Conservation (phyloP, 1,140 invertebrate species). For the Drosophila biarmipes region DNA sequence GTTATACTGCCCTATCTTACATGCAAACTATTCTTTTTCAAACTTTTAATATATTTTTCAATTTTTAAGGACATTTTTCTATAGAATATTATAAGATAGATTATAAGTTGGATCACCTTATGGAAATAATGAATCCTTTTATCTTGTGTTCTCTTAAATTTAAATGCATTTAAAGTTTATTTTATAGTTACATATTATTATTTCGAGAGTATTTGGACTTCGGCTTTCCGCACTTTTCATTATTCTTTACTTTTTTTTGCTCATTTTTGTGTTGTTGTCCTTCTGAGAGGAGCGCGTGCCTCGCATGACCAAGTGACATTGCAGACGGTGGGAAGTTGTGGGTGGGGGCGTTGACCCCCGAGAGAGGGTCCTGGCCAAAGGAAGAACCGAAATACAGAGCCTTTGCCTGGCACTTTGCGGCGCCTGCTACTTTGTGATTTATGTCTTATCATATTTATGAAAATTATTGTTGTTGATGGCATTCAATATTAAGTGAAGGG, state of each 20-base stretch:
- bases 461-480: conserved; percentile 82
- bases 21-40: too few species aligned
- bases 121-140: too few species aligned
- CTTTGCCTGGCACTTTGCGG: conserved; percentile 63
- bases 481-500: conserved; percentile 69
- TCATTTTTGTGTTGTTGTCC: conserved; percentile 20
- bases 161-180: not conserved
- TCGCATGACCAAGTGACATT: conserved; percentile 66
- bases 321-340: conserved; percentile 10
- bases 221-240: conserved; percentile 6
- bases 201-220: not conserved
- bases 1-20: too few species aligned
- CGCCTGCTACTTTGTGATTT: conserved; percentile 79
- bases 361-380: not conserved
- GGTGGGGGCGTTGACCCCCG: not conserved
- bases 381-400: conserved; percentile 27
- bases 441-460: conserved; percentile 82
- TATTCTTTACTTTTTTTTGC: not conserved
- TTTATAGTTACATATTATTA: not conserved
- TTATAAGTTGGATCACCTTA: too few species aligned
- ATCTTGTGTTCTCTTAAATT: not conserved
- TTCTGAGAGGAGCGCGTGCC: conserved; percentile 55
- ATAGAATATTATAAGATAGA: too few species aligned
- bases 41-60: too few species aligned
- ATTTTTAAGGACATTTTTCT: too few species aligned